Conservation (phyloP, 2,888 invertebrate species). For the Drosophila algonquin region DNA sequence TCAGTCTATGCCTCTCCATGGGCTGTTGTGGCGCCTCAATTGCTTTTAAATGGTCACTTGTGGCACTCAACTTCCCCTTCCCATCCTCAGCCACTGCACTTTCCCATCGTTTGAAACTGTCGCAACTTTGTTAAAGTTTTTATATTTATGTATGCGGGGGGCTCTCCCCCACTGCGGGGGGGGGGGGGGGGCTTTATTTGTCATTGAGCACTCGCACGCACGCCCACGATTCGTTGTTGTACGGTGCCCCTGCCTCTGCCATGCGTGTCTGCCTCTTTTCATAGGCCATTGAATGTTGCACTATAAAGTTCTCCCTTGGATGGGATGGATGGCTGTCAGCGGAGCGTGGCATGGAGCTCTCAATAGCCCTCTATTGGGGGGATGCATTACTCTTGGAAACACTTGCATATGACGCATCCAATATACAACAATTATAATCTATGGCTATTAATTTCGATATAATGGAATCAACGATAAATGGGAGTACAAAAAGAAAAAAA, state of each 20-base stretch:
- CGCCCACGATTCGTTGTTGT: constrained; percentile 40
- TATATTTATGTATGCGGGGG: constrained; percentile 54
- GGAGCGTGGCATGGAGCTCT: constrained; percentile 29
- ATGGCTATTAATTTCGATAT: not conserved
- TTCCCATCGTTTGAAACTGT: constrained; percentile 56
- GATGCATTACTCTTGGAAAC: too few species aligned
- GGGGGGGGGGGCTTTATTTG: constrained; percentile 32
- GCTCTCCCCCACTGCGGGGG: constrained; percentile 34
- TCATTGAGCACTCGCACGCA: constrained; percentile 56
- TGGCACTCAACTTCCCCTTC: constrained; percentile 14
- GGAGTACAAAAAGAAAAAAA: too few species aligned
- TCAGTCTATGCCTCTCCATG: constrained; percentile 9
- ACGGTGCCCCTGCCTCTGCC: not conserved
- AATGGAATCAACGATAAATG: not conserved
- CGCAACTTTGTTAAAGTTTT: constrained; percentile 62
- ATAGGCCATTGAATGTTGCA: constrained; percentile 62
- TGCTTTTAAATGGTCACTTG: constrained; percentile 68
- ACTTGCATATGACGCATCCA: too few species aligned
- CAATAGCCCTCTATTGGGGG: not conserved
- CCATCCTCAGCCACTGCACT: constrained; percentile 52
- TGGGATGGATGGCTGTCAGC: constrained; percentile 46
- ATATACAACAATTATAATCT: too few species aligned
- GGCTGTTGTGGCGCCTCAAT: constrained; percentile 66
- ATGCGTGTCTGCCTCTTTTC: not conserved
- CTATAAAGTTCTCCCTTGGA: constrained; percentile 49